A percentile compares a stretch with the other conserved stretches of the same genome.
phyloP scores from a whole-genome alignment of 30 jellyfish, hydroid and myxozoan species.

The Pseudorhiza aurosa region DNA sequence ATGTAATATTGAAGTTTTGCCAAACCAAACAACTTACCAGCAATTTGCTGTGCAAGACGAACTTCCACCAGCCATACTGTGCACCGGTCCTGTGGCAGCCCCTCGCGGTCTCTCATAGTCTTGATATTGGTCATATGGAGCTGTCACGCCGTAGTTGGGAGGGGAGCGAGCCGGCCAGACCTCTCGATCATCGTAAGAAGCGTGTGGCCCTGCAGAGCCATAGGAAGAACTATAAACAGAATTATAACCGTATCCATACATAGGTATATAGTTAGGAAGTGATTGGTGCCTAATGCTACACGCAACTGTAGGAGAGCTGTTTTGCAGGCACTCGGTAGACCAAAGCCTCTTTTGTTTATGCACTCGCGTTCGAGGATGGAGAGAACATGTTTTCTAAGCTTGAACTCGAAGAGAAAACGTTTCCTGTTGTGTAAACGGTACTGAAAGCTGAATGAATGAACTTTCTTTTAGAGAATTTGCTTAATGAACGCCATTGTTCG shows the following conservation, averaged over 20 bases:
- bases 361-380: conserved; percentile 18
- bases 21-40: conserved; percentile 47
- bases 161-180: conserved; percentile 69
- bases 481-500: conserved; percentile 56
- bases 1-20: background rate
- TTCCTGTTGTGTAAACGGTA: conserved; percentile 72
- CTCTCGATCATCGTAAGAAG: conserved; percentile 48
- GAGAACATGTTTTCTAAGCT: conserved; percentile 37
- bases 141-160: conserved; percentile 59
- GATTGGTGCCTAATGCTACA: background rate
- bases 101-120: conserved; percentile 59
- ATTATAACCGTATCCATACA: conserved; percentile 63
- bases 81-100: conserved; percentile 61
- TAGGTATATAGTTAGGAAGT: background rate
- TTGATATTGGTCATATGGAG: conserved; percentile 54
- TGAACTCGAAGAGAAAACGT: conserved; percentile 47
- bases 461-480: conserved; percentile 52
- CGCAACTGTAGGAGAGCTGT: background rate
- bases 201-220: conserved; percentile 37
- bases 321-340: background rate
- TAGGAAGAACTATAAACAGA: conserved; percentile 34
- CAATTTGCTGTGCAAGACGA: conserved; percentile 41
- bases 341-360: background rate
- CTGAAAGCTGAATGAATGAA: conserved; percentile 50
- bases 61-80: conserved; percentile 24